phyloP scores from a whole-genome alignment of 2,113 vertebrate species.

The Cololabis saira region DNA sequence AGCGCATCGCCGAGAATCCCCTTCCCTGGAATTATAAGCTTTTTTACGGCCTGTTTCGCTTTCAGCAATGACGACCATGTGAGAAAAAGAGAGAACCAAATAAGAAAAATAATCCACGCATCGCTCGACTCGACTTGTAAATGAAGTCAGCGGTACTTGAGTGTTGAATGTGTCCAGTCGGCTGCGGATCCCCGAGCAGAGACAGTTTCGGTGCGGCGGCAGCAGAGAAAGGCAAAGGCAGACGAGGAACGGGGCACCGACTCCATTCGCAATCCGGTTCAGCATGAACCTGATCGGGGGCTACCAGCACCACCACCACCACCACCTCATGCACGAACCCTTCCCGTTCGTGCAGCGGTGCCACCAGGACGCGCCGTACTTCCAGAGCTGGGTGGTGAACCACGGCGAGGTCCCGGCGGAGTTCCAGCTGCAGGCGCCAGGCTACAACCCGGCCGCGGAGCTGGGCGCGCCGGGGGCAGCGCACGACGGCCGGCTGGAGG shows the following conservation, averaged over 20 bases:
- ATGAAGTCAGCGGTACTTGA: background rate
- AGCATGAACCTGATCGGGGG: constrained; percentile 93
- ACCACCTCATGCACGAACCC: constrained; percentile 90
- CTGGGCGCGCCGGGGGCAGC: constrained; percentile 71
- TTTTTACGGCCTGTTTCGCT: background rate
- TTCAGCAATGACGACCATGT: constrained; percentile 33
- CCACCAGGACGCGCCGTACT: constrained; percentile 87
- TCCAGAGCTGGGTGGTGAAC: constrained; percentile 92
- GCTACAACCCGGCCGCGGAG: constrained; percentile 63
- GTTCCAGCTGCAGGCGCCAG: constrained; percentile 83
- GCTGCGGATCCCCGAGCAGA: constrained; percentile 30
- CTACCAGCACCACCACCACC: constrained; percentile 89
- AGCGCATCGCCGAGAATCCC: background rate
- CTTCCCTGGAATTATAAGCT: constrained; percentile 27
- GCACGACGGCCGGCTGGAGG: constrained; percentile 84
- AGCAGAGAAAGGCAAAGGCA: constrained; percentile 6
- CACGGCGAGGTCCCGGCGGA: constrained; percentile 85
- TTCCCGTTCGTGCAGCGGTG: constrained; percentile 91
- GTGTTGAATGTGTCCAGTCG: constrained; percentile 40
- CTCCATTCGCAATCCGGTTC: constrained; percentile 4
- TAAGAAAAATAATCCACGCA: background rate
- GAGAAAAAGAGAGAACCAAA: background rate
- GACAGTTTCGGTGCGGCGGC: constrained; percentile 41
- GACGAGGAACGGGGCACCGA: constrained; percentile 8
- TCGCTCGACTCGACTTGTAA: background rate